phyloP scores from a whole-genome alignment of 2,888 invertebrate species.

The Aphidius colemani region DNA sequence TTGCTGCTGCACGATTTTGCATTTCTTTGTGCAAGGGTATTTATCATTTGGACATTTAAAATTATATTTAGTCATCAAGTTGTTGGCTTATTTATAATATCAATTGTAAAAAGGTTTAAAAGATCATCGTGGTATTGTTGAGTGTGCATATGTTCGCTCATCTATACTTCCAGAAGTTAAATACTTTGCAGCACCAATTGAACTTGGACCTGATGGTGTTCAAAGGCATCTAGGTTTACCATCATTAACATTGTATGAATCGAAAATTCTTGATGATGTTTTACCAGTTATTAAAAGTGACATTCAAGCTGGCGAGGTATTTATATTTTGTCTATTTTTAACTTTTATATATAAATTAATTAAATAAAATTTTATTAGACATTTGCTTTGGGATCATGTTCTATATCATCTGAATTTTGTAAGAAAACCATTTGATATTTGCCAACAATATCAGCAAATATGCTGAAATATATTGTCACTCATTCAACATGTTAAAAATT shows the following conservation, averaged over 20 bases:
- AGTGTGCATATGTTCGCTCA: conserved; percentile 49
- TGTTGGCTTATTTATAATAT: not conserved
- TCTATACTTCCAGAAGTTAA: conserved; percentile 46
- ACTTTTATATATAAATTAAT: not conserved
- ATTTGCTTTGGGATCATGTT: conserved; percentile 34
- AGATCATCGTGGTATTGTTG: conserved; percentile 42
- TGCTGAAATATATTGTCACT: conserved; percentile 25
- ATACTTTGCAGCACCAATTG: conserved; percentile 47
- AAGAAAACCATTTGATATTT: conserved; percentile 28
- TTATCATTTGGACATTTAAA: not conserved
- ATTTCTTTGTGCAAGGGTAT: conserved; percentile 64
- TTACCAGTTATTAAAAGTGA: conserved; percentile 39
- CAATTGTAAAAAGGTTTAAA: conserved; percentile 36
- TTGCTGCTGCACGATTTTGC: conserved; percentile 67
- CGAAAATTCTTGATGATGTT: conserved; percentile 37
- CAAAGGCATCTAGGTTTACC: conserved; percentile 49
- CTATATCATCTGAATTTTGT: conserved; percentile 33
- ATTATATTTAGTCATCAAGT: not conserved
- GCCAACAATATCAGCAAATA: conserved; percentile 31
- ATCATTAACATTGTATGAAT: conserved; percentile 42
- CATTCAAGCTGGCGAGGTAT: conserved; percentile 45
- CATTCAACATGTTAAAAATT: conserved; percentile 20
- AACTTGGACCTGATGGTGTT: conserved; percentile 49
- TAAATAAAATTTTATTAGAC: conserved; percentile 20
- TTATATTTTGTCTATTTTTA: not conserved